phyloP scores from a whole-genome alignment of 1,140 invertebrate genomes.

The Bombus pascuorum region DNA sequence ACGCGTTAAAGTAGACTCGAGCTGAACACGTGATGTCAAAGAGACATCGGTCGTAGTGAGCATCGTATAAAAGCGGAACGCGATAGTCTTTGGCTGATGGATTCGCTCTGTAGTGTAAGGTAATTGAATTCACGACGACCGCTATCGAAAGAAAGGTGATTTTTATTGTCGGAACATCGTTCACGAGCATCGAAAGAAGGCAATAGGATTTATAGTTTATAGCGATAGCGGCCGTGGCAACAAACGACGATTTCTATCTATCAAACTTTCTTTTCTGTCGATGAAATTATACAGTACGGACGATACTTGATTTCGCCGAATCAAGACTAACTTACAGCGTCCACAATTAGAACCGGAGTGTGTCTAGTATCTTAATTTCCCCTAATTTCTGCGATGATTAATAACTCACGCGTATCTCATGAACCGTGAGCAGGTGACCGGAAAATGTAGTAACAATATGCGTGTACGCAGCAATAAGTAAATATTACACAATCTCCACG shows the following conservation, averaged over 20 bases:
- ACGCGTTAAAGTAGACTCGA: constrained; percentile 59
- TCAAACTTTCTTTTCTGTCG: not conserved
- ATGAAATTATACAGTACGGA: not conserved
- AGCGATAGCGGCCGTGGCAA: too few species aligned
- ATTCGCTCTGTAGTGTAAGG: not conserved
- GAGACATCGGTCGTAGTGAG: not conserved
- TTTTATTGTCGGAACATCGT: not conserved
- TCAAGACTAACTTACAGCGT: too few species aligned
- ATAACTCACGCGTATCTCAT: constrained; percentile 23
- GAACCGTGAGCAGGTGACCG: constrained; percentile 12
- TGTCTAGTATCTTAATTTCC: not conserved
- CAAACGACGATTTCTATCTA: not conserved
- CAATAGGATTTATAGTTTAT: not conserved
- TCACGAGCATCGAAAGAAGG: not conserved
- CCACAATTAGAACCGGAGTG: not conserved
- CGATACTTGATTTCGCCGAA: too few species aligned
- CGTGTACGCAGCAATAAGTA: constrained; percentile 46
- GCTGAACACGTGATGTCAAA: constrained; percentile 6
- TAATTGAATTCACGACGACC: constrained; percentile 6
- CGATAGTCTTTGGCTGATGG: not conserved
- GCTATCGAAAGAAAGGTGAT: not conserved
- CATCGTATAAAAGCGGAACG: not conserved
- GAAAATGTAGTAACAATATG: constrained; percentile 43
- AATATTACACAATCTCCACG: constrained; percentile 34
- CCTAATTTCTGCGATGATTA: constrained; percentile 32